Evolutionary conservation across 23 tunicate genomes (phyloP).

Genomic region (Styela plicata): DNA sequence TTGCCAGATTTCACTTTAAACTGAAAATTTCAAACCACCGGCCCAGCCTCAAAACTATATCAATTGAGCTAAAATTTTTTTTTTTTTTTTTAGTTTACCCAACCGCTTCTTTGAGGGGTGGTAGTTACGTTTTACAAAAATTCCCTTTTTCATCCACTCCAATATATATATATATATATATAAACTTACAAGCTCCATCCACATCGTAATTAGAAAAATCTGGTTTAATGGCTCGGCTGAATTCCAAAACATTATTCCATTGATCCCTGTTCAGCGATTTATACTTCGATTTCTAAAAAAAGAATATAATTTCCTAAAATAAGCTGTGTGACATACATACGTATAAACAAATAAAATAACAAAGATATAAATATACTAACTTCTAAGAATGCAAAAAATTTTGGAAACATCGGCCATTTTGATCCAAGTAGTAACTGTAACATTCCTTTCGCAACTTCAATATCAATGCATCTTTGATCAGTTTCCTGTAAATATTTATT

Average conservation of each 20-base stretch:
- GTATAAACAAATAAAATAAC: too few species aligned
- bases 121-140: too few species aligned
- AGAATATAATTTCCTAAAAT: too few species aligned
- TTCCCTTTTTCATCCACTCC: too few species aligned
- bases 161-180: too few species aligned
- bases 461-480: conserved; percentile 65
- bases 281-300: conserved; percentile 28
- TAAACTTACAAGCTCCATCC: conserved; percentile 76
- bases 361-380: conserved; percentile 39
- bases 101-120: too few species aligned
- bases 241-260: conserved; percentile 75
- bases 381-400: conserved; percentile 40
- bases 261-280: conserved; percentile 65
- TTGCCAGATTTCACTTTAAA: too few species aligned
- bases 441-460: conserved; percentile 55
- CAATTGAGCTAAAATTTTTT: too few species aligned
- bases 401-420: conserved; percentile 43
- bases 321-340: too few species aligned
- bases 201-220: conserved; percentile 68
- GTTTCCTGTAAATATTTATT: conserved; percentile 37
- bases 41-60: too few species aligned
- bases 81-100: too few species aligned
- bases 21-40: too few species aligned
- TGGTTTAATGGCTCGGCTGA: conserved; percentile 43
- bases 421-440: conserved; percentile 34